Evolutionary conservation across 2,888 invertebrate genomes (phyloP).

Genomic region (Brachyopa scutellaris): DNA sequence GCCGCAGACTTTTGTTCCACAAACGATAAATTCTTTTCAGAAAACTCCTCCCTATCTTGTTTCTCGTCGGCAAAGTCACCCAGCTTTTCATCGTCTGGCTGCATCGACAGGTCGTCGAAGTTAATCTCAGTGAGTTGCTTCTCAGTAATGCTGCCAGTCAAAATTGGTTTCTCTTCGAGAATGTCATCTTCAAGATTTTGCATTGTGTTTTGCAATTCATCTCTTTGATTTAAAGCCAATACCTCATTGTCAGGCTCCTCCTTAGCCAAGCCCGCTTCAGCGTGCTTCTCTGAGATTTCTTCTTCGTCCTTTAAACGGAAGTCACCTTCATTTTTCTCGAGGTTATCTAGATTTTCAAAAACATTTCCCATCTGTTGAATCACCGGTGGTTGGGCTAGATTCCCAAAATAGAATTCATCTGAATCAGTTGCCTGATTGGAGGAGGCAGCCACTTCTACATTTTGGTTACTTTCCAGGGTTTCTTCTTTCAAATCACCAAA

Average conservation of each 20-base stretch:
- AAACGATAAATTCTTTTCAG: constrained; percentile 35
- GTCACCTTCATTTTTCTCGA: constrained; percentile 41
- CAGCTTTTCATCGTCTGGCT: constrained; percentile 23
- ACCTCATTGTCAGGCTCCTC: constrained; percentile 13
- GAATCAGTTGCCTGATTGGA: constrained; percentile 22
- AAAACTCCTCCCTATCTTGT: constrained; percentile 51
- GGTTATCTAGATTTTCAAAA: constrained; percentile 7
- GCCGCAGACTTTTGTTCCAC: constrained; percentile 34
- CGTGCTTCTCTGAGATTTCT: constrained; percentile 57
- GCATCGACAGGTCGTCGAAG: constrained; percentile 7
- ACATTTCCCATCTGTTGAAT: constrained; percentile 10
- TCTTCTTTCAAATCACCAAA: constrained; percentile 32
- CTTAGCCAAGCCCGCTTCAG: constrained; percentile 23
- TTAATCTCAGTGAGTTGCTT: constrained; percentile 12
- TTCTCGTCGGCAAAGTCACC: constrained; percentile 57
- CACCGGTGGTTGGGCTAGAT: not conserved
- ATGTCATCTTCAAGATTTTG: constrained; percentile 58
- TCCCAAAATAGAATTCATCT: constrained; percentile 39
- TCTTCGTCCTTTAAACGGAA: constrained; percentile 68
- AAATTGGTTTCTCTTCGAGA: constrained; percentile 66
- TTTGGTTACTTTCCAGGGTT: not conserved
- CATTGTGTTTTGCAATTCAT: constrained; percentile 53
- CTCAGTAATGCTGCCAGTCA: constrained; percentile 31
- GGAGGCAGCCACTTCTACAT: not conserved
- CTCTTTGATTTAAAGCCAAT: constrained; percentile 55